A percentile compares a stretch with the other conserved stretches of the same genome.
phyloP scores from a whole-genome alignment of 2,113 vertebrate genomes.

The Scytalopus superciliaris region DNA sequence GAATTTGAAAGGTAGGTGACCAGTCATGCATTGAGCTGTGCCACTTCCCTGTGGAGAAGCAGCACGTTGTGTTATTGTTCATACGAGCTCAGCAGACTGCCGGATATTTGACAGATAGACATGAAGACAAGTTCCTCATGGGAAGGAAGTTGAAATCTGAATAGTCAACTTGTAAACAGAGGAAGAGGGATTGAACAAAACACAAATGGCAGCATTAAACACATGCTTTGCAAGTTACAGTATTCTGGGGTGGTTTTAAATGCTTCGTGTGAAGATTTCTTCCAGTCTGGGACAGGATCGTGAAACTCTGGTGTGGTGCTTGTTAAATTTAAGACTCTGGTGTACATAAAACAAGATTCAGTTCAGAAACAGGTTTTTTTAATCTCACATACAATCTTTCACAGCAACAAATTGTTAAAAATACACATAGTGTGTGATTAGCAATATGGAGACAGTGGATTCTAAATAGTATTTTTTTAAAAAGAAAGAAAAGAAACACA shows the following conservation, averaged over 20 bases:
- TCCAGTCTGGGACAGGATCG: background rate
- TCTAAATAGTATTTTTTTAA: background rate
- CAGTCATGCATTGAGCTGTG: background rate
- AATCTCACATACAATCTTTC: background rate
- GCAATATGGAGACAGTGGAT: background rate
- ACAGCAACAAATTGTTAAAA: background rate
- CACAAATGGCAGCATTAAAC: background rate
- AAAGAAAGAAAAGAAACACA: background rate
- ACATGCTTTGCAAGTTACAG: background rate
- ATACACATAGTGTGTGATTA: background rate
- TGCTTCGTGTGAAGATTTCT: background rate
- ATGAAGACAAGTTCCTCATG: background rate
- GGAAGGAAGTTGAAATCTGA: slow-evolving; percentile 32
- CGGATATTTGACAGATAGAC: background rate
- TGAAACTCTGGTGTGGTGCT: background rate
- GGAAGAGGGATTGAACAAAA: background rate
- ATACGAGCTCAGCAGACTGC: background rate
- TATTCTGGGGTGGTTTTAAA: background rate
- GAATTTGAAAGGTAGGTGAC: background rate
- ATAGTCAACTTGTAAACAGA: slow-evolving; percentile 26
- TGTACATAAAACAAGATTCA: background rate
- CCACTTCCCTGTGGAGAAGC: background rate
- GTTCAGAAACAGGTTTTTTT: background rate
- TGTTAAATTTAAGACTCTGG: background rate
- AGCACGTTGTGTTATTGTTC: background rate